A percentile compares a stretch with the other conserved stretches of the same genome.
Conservation (phyloP, 92 coral and sea anemone species). For the Anthopleura xanthogrammica region DNA sequence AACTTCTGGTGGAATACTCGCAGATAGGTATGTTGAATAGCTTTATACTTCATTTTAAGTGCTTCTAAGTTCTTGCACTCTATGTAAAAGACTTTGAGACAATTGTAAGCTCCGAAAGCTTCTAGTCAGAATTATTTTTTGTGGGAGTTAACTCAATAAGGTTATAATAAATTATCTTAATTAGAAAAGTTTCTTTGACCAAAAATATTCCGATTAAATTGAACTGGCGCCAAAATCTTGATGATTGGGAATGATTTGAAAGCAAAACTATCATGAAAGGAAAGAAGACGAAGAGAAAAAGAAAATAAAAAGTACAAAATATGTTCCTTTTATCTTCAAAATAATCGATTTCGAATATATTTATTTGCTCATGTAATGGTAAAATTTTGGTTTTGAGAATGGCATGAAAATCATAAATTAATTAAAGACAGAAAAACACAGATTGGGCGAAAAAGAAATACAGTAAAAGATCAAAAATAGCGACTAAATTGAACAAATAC, state of each 20-base stretch:
- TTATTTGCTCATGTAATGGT: neutral
- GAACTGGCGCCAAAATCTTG: neutral
- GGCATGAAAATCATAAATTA: neutral
- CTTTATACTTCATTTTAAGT: neutral
- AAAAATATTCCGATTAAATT: neutral
- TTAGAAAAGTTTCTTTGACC: neutral
- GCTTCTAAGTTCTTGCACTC: neutral
- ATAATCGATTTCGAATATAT: neutral
- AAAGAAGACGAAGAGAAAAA: neutral
- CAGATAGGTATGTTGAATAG: conserved; percentile 65
- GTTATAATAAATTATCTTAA: neutral
- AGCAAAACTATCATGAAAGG: too few relatives aligned
- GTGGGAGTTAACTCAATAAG: neutral
- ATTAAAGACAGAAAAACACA: neutral
- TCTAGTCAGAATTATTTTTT: too few relatives aligned
- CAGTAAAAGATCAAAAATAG: neutral
- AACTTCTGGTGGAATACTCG: conserved; percentile 78
- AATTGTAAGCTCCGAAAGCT: neutral
- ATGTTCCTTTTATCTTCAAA: neutral
- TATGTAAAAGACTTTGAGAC: neutral
- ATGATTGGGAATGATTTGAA: neutral
- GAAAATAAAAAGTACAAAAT: neutral
- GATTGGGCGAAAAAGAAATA: neutral
- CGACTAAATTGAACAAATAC: neutral
- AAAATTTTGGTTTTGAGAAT: neutral